Evolutionary conservation across 2,797 vertebrate genomes (phyloP), one percentile per base, ranked within the genome.

Genomic region (Sebastes trivittatus): DNA sequence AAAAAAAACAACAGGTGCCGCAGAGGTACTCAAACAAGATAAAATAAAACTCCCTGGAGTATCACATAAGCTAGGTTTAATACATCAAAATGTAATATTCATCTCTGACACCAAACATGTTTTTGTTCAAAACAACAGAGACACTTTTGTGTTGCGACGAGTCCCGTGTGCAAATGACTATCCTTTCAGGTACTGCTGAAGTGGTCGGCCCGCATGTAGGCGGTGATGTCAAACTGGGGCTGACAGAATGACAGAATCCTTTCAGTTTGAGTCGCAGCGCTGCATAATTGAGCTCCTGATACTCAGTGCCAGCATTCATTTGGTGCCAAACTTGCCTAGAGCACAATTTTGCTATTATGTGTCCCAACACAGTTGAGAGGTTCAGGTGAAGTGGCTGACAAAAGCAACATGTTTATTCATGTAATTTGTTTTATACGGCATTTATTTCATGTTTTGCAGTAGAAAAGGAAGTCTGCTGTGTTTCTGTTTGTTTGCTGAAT

Each of bases 201-300:
- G 64, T 56, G 85, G 79, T 79, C 71, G 22, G 0, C 46, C 55
- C 42, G 69, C 75, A 32, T 55, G 63, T 73, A 36, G 87, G 78
- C 66, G 76, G 71, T 68, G 78, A 84, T 80, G 85, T 85, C 75
- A 61, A 71, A 87, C 54, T 59, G 3, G 0, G 61, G 30, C 75
- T 78, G 86, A 88, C 88, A 90, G 82, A 22, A 60, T 82, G 77
- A 83, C 86, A 66, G 77, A 30, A 87, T 81, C 75, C 64, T 88
- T 77, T 83, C 85, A 85, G 58, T 82, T 63, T 65, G 59, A 4
- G 49, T 64, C 22, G 8, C 11, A 14, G 56, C 11, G 30, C 67
- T 18, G 79, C 59, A 83, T 89, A 87, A 87, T 74, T 78, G 75
- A 84, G 82, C 78, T 61, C 13, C 78, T 49, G 62, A 72, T 46